A percentile compares a stretch with the other conserved stretches of the same genome.
Conservation (phyloP, 2,113 vertebrate genomes). For the Glaucidium brasilianum region DNA sequence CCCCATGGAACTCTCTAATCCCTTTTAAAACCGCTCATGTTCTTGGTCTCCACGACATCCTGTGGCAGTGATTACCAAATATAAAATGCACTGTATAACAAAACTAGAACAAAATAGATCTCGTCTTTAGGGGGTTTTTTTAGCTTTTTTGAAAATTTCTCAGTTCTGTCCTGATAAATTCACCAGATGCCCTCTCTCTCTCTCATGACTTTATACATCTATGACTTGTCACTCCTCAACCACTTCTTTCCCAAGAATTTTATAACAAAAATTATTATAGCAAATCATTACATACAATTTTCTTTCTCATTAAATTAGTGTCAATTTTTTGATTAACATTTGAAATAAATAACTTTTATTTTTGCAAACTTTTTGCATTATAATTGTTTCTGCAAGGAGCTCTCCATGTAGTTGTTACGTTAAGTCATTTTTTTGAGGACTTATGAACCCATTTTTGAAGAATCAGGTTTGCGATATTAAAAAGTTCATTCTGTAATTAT, state of each 20-base stretch:
- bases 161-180: background rate
- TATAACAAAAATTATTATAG: background rate
- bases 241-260: background rate
- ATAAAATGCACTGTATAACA: background rate
- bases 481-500: background rate
- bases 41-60: background rate
- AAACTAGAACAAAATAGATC: background rate
- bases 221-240: background rate
- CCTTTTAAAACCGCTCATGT: background rate
- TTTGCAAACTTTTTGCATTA: background rate
- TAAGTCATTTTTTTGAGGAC: background rate
- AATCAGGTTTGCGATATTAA: background rate
- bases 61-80: background rate
- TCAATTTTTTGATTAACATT: background rate
- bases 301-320: background rate
- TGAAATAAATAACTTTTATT: background rate
- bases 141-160: background rate
- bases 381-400: background rate
- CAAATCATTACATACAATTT: background rate
- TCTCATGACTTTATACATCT: fast-evolving
- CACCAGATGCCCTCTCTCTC: fast-evolving
- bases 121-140: fast-evolving
- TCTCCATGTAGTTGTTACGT: background rate
- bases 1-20: background rate
- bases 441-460: background rate